Base-by-base conservation (phyloP, 1,140 invertebrate species). In the Littorina saxatilis region DNA sequence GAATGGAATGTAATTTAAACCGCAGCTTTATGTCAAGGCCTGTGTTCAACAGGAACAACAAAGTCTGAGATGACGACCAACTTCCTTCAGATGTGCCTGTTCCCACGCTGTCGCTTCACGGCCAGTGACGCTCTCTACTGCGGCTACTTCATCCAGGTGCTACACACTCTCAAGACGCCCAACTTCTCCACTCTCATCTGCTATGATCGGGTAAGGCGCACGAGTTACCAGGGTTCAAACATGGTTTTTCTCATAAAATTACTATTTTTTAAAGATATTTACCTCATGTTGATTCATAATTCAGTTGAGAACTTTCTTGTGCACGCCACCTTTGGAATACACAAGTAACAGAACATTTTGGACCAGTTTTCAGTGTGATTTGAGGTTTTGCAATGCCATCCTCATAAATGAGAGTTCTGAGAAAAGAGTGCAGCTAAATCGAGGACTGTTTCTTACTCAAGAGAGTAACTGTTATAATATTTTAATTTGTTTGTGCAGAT, bases 171-270 rank as follows among this genome's bases (percentile, higher is more conserved):
- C 66, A 98, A 98, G 92, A 99, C 98, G 58, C 96, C 97, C 29
- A 99, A 99, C 93, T 99, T 99, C 93, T 98, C 98, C 20, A 99
- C 99, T 0, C 93, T 99, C 37, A 95, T 99, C 52, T 99, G 98
- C 91, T 99, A 98, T 91, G 98, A 99, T 93, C 94, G 98, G 93
- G 97, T 99, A 47, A 93, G 94, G 87, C 79, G n/a, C n/a, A n/a
- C n/a, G n/a, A n/a, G n/a, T n/a, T n/a, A 20, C 50, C 35, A 29
- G 35, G 40, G 50, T 52, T 11, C 50, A 52, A 11, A 52, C 50
- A 11, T 52, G 9, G 50, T 52, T 23, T 23, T 52, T 23, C 11
- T 52, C 23, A 52, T 52, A 52, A 52, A 52, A 11, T 52, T 52
- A 11, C 23, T 52, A 13, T 52, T 52, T 39, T 73, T 39, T 35